Conservation (phyloP, 2,888 invertebrate species). For the Conomelus anceps region DNA sequence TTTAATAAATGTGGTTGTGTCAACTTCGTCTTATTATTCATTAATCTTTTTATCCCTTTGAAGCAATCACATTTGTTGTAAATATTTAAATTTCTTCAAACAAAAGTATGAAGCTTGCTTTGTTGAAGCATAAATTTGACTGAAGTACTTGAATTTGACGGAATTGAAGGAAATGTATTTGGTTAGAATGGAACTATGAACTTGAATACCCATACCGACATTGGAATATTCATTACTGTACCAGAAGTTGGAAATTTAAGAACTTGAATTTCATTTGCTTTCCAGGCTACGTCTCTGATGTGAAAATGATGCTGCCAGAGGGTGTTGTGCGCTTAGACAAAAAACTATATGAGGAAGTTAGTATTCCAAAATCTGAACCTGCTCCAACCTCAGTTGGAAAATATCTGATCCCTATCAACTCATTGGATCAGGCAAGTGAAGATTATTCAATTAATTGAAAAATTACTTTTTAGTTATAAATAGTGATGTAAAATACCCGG, state of each 20-base stretch:
- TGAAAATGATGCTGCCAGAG: slow-evolving; percentile 72
- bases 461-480: slow-evolving; percentile 10
- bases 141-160: too few relatives aligned
- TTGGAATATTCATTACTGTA: neutral
- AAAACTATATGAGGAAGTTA: slow-evolving; percentile 77
- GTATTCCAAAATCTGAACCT: slow-evolving; percentile 63
- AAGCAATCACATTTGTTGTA: too few relatives aligned
- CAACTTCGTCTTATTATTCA: too few relatives aligned
- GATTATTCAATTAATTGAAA: neutral
- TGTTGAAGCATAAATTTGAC: too few relatives aligned
- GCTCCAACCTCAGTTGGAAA: slow-evolving; percentile 57
- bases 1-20: too few relatives aligned
- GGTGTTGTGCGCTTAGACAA: slow-evolving; percentile 65
- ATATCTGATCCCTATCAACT: slow-evolving; percentile 54
- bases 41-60: too few relatives aligned
- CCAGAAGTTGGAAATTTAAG: neutral
- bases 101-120: too few relatives aligned
- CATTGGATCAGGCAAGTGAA: slow-evolving; percentile 55
- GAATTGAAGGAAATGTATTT: too few relatives aligned
- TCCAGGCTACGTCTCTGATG: slow-evolving; percentile 60
- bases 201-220: neutral
- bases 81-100: too few relatives aligned
- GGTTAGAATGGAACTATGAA: neutral
- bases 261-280: neutral
- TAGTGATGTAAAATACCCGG: neutral